Percentiles rank a stretch among this genome's conserved stretches.
These are phyloP conservation scores for Luperina nickerlii DNA, from an alignment of 2,888 invertebrate genomes.

Conservation along the genomic window DNA sequence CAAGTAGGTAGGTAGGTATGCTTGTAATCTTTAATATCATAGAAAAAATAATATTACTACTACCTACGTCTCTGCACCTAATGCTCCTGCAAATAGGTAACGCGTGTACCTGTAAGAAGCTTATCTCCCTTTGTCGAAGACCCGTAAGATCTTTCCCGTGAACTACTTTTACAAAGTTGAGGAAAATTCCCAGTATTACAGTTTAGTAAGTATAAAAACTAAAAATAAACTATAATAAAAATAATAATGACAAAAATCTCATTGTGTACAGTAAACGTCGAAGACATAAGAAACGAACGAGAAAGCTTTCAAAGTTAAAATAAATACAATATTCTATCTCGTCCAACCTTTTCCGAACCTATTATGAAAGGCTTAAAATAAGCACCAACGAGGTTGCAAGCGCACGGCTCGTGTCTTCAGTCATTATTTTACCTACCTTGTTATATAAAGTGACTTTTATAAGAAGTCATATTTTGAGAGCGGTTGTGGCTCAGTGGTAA, in stretches of 20 bases:
- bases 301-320: constrained; percentile 11
- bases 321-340: constrained; percentile 20
- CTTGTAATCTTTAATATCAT: background rate
- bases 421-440: constrained; percentile 4
- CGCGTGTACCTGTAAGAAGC: constrained; percentile 32
- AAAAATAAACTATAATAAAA: background rate
- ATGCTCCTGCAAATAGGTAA: background rate
- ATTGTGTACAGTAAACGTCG: background rate
- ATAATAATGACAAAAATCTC: background rate
- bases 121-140: constrained; percentile 22
- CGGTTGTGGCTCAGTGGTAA: background rate
- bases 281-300: background rate
- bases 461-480: background rate
- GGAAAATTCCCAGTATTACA: constrained; percentile 9
- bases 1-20: background rate
- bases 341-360: constrained; percentile 14
- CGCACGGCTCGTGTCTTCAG: constrained; percentile 31
- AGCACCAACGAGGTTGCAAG: constrained; percentile 25
- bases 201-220: background rate
- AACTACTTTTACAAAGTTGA: constrained; percentile 6
- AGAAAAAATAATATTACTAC: background rate
- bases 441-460: background rate
- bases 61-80: background rate
- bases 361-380: constrained; percentile 46
- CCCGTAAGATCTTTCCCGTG: constrained; percentile 1